Base-by-base conservation (phyloP, 2,113 vertebrate species). In the Bujurquina vittata region DNA sequence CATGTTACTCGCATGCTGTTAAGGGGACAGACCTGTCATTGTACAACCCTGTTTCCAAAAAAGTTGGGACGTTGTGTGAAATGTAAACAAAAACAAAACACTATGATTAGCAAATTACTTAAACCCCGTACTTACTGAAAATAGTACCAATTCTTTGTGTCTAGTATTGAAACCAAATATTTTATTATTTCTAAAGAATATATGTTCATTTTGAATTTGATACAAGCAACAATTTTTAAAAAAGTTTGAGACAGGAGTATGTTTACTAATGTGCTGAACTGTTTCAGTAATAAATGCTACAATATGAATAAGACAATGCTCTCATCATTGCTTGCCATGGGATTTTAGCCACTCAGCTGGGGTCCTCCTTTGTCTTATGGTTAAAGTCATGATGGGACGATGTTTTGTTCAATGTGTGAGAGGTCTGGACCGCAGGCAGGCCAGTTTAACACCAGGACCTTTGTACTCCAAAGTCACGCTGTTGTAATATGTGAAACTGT, bases 1-100 rank as follows among this genome's bases (percentile, higher is more conserved):
- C 60, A 49, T 37, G 59, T 72, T 60, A 61, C 75, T 81, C 80
- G 33, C 73, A 79, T 49, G 62, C 37, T 76, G 81, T 55, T 35
- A 23, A 59, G 11, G 31, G 37, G 61, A 79, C 77, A 77, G 54
- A 77, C 65, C 61, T 31, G 54, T 29, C 4, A 9, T 33, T 61
- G 23, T 23, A 17, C 15, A 29, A 46, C 4, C 37, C 6, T 14
- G 12, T 23, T 4, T 43, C 35, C 40, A 37, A 22, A 17, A 17
- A 65, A 65, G 35, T 43, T 23, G 35, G 35, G 35, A 46, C 1
- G 9, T 46, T 69, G 15, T 29, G 9, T 69, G 23, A 69, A 49
- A 69, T 46, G 22, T 46, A 0, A 49, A 49, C 0, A 49, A 55
- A 10, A 67, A 17, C 15, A 49, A 69, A 26, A 29, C 22, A 29